Evolutionary conservation across 1,140 invertebrate species (phyloP).

Genomic region (Penaeus indicus): DNA sequence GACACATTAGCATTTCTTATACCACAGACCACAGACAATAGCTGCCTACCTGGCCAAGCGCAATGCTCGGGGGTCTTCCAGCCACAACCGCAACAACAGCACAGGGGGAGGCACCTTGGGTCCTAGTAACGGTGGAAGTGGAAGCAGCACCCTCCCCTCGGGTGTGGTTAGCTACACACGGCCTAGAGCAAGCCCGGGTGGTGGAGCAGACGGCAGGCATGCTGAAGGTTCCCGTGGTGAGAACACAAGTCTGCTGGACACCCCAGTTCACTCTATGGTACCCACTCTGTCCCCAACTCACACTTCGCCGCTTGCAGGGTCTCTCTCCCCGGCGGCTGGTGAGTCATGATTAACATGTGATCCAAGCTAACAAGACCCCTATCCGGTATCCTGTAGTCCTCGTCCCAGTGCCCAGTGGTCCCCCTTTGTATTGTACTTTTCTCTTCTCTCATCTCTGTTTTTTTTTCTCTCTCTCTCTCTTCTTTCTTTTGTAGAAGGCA

Average conservation of each 20-base stretch:
- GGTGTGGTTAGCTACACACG: slow-evolving; percentile 54
- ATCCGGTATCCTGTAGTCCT: slow-evolving; percentile 32
- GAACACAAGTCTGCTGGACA: slow-evolving; percentile 59
- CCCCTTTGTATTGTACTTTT: background rate
- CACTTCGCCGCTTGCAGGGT: slow-evolving; percentile 52
- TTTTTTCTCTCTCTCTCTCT: slow-evolving; percentile 27
- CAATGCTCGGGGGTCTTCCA: slow-evolving; percentile 50
- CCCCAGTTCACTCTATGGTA: slow-evolving; percentile 56
- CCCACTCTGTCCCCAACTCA: slow-evolving; percentile 62
- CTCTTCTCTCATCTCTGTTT: background rate
- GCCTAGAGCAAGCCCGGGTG: slow-evolving; percentile 41
- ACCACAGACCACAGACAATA: slow-evolving; percentile 57
- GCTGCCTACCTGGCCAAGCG: slow-evolving; percentile 60
- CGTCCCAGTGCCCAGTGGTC: background rate
- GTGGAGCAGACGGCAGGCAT: slow-evolving; percentile 45
- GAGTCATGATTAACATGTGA: slow-evolving; percentile 56
- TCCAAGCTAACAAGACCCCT: slow-evolving; percentile 29
- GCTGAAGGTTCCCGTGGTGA: slow-evolving; percentile 54
- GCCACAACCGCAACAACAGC: slow-evolving; percentile 44
- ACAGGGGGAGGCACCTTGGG: slow-evolving; percentile 38
- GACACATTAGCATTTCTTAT: background rate
- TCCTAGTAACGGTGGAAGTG: slow-evolving; percentile 16
- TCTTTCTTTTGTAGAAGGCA: too few relatives aligned
- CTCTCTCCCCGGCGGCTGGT: slow-evolving; percentile 57
- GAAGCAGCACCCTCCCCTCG: background rate